A percentile compares a stretch with the other conserved stretches of the same genome.
phyloP scores from a whole-genome alignment of 2,113 vertebrate genomes.

The Numenius arquata region DNA sequence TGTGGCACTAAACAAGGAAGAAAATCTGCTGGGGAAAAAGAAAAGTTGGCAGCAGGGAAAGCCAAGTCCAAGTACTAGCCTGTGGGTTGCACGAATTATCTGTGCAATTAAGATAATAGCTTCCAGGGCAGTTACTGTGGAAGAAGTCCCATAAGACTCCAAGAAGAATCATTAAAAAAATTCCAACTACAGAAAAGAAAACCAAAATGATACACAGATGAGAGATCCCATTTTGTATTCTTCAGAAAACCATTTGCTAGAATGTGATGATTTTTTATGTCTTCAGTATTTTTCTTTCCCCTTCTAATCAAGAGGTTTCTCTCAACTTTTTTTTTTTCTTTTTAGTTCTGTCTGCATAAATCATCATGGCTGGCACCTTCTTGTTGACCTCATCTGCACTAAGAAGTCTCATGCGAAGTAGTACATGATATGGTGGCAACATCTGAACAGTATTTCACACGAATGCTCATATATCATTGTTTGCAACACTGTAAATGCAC shows the following conservation, averaged over 20 bases:
- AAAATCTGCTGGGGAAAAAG: neutral
- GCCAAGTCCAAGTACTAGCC: conserved; percentile 3
- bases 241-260: neutral
- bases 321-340: neutral
- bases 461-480: neutral
- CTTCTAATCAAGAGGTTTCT: neutral
- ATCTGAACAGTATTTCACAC: conserved; percentile 9
- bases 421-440: neutral
- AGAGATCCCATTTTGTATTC: neutral
- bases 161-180: neutral
- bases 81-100: neutral
- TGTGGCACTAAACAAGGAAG: conserved; percentile 18
- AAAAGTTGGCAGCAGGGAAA: neutral
- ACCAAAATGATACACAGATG: neutral
- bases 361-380: neutral
- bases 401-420: neutral
- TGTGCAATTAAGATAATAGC: conserved; percentile 23
- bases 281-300: neutral
- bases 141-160: neutral
- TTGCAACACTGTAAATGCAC: neutral
- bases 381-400: neutral
- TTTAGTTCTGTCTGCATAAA: neutral
- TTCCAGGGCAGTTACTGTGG: conserved; percentile 10
- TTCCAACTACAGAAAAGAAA: neutral
- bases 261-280: neutral